These are phyloP conservation scores for Brachyistius frenatus DNA, from an alignment of 2,113 vertebrate species.

Conservation along the genomic window DNA sequence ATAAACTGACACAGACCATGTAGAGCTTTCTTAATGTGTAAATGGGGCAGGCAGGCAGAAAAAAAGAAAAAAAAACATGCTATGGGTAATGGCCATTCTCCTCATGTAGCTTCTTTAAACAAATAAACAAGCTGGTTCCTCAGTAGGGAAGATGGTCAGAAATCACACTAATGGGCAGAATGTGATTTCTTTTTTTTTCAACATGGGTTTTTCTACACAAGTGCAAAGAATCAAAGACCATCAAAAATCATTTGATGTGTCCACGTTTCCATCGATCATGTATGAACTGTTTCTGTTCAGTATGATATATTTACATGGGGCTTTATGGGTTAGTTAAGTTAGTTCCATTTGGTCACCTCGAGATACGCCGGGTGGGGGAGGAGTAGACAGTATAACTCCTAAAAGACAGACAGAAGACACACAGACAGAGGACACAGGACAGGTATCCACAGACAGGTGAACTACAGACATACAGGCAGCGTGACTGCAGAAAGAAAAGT, in stretches of 20 bases:
- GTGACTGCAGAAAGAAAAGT: constrained; percentile 41
- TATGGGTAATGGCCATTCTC: neutral
- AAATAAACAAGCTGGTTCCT: neutral
- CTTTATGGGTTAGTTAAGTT: constrained; percentile 56
- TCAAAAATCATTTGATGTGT: constrained; percentile 27
- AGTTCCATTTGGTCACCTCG: constrained; percentile 73
- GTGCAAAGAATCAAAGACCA: neutral
- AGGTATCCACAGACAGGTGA: constrained; percentile 70
- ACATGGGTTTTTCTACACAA: neutral
- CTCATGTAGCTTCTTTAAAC: neutral
- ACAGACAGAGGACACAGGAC: constrained; percentile 66
- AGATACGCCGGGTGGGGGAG: constrained; percentile 74
- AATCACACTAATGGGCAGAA: constrained; percentile 20
- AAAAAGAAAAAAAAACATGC: constrained; percentile 11
- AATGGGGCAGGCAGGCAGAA: constrained; percentile 23
- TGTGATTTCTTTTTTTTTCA: neutral
- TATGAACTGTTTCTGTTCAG: constrained; percentile 23
- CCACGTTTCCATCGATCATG: constrained; percentile 2
- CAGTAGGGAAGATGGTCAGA: neutral
- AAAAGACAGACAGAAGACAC: constrained; percentile 61
- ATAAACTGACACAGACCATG: neutral
- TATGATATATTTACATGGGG: constrained; percentile 49
- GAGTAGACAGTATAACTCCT: constrained; percentile 82
- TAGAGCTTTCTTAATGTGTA: neutral
- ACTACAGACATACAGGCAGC: constrained; percentile 41